Evolutionary conservation across 2,113 vertebrate species (phyloP), one percentile per base, ranked within the genome.

Genomic region (Phycodurus eques): DNA sequence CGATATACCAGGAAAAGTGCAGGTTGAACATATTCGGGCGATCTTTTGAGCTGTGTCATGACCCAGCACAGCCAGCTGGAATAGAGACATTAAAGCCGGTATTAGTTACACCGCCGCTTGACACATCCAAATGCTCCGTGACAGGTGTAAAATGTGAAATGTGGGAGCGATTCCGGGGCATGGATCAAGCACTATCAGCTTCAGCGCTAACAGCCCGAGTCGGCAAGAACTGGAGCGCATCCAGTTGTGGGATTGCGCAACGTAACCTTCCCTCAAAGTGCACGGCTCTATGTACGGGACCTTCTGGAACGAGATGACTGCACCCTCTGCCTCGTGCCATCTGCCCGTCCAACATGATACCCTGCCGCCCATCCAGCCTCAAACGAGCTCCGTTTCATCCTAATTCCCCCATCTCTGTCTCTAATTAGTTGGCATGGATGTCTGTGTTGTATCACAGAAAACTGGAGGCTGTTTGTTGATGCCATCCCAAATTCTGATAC

Each of bases 401-500:
- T 79, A 72, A 83, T 83, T 75, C 67, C 62, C 57, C 9, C 6
- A 57, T 62, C 54, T 76, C 62, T 46, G 17, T 31, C 22, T 65
- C 31, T 68, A 84, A 80, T 79, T 66, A 80, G 74, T 69, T 80
- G 70, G n/a, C 66, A 71, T 73, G 47, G 67, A 47, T 59, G 15
- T 72, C 74, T 64, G 64, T 68, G 68, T 42, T 68, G 65, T 59
- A 35, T 68, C 51, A 51, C 54, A 27, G 33, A 67, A 0, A 61
- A 80, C 73, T 13, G 9, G 49, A 64, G 51, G 60, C 71, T 72
- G 67, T 13, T 31, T 75, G 39, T 74, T 72, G 68, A 74, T 74
- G 65, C 53, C 73, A 63, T 81, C 57, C 64, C 77, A 43, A 72
- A 72, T 71, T 73, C 20, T 74, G 74, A 86, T 88, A 80, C 77